Base-by-base conservation (phyloP, 2,797 vertebrate species). In the Glossophaga mutica region DNA sequence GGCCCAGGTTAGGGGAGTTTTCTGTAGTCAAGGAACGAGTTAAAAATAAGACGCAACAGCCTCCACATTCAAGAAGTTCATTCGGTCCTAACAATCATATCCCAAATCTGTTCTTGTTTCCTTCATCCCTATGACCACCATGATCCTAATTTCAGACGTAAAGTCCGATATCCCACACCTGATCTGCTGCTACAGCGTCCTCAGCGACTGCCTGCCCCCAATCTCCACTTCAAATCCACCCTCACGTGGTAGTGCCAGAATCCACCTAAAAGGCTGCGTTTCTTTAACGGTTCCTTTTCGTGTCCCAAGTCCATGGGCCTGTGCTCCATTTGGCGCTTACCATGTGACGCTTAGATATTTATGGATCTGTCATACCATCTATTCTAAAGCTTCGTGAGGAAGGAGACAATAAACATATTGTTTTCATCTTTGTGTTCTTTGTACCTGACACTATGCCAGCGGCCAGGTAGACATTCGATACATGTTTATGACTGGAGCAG, bases 271-370 rank as follows among this genome's bases (percentile, higher is more conserved):
- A 39, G 44, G 16, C 44, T 0, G 32, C 21, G 21, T n/a, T 37
- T 22, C 59, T 44, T 16, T 29, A 16, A 12, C 6, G 42, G n/a
- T 3, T 77, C 59, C 55, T 44, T 48, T 70, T 59, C 15, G 7
- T 0, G 2, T 7, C 67, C 39, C 6, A 14, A 10, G 21, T 9
- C 42, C 32, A 0, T 0, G 3, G n/a, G 29, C n/a, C 2, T 26
- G 12, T 21, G 42, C 22, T 46, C 48, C 32, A 6, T 26, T 5
- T 85, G 24, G 26, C 26, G 21, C 0, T 22, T 22, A 22, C 10
- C 2, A 11, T 5, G 19, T 37, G 5, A 34, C 3, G 10, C 21
- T 48, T 29, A 48, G 16, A 76, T 73, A 22, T 6, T 65, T 21
- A 5, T 3, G 5, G 24, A n/a, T 32, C 34, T 65, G 24, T 44